Conservation (phyloP, 1,140 invertebrate species). For the Sinonovacula constricta region DNA sequence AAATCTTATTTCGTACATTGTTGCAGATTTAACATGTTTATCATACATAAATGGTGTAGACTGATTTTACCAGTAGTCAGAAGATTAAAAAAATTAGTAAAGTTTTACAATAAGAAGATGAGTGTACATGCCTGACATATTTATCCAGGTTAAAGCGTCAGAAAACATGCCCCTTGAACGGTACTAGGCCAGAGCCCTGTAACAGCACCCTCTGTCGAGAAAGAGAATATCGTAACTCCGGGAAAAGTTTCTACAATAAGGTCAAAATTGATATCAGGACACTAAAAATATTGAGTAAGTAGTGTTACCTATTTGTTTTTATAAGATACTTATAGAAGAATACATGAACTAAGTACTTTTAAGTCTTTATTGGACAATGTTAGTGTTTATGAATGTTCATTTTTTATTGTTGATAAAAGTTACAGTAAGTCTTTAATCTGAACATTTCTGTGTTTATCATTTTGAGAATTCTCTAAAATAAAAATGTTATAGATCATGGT, state of each 20-base stretch:
- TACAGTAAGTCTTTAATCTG: too few species aligned
- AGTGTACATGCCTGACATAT: neutral
- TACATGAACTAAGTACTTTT: too few species aligned
- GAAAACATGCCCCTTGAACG: conserved; percentile 85
- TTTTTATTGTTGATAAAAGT: too few species aligned
- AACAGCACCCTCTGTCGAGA: conserved; percentile 81
- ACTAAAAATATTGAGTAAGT: conserved; percentile 78
- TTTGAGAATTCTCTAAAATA: too few species aligned
- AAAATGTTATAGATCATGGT: too few species aligned
- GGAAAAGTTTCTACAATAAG: conserved; percentile 80
- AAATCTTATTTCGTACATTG: neutral
- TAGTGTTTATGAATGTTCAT: too few species aligned
- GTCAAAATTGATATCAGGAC: conserved; percentile 82
- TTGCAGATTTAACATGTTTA: neutral
- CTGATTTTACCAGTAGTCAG: neutral
- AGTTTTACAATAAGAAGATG: too few species aligned
- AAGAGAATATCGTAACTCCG: conserved; percentile 78
- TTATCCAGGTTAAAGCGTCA: conserved; percentile 83
- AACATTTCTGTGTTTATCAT: too few species aligned
- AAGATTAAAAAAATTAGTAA: neutral
- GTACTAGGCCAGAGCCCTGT: conserved; percentile 82
- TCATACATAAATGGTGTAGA: neutral
- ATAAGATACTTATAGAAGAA: too few species aligned
- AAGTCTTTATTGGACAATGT: too few species aligned
- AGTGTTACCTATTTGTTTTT: neutral